phyloP scores from a whole-genome alignment of 35 echinoderm and acorn worm genomes.

The Stichopus chloronotus region DNA sequence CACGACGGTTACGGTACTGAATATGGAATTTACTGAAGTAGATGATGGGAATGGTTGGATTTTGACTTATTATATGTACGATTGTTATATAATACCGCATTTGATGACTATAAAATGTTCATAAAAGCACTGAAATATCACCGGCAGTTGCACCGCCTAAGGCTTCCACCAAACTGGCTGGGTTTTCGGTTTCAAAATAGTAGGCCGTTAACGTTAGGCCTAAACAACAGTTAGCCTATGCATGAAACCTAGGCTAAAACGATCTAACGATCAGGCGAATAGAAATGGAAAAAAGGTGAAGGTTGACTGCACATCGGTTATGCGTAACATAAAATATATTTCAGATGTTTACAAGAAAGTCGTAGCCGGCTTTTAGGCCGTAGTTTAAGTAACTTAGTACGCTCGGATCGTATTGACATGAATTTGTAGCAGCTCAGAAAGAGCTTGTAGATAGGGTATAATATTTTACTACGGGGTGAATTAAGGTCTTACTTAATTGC shows the following conservation, averaged over 20 bases:
- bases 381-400: slow-evolving; percentile 21
- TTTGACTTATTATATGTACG: background rate
- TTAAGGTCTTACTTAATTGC: background rate
- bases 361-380: background rate
- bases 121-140: slow-evolving; percentile 26
- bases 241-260: slow-evolving; percentile 23
- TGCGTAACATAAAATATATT: slow-evolving; percentile 13
- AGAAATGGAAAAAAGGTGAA: slow-evolving; percentile 10
- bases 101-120: slow-evolving; percentile 15
- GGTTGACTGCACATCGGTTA: background rate
- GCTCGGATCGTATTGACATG: background rate
- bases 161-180: background rate
- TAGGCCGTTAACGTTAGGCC: slow-evolving; percentile 22
- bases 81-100: slow-evolving; percentile 5
- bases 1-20: slow-evolving; percentile 1
- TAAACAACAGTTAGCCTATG: slow-evolving; percentile 12
- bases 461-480: slow-evolving; percentile 8
- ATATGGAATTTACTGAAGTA: slow-evolving; percentile 2
- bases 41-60: slow-evolving; percentile 1
- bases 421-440: background rate
- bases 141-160: background rate
- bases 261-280: slow-evolving; percentile 14
- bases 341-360: background rate
- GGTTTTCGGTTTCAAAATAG: slow-evolving; percentile 3
- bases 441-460: background rate